Conservation (phyloP, 2,113 vertebrate genomes). For the Strigops habroptila region DNA sequence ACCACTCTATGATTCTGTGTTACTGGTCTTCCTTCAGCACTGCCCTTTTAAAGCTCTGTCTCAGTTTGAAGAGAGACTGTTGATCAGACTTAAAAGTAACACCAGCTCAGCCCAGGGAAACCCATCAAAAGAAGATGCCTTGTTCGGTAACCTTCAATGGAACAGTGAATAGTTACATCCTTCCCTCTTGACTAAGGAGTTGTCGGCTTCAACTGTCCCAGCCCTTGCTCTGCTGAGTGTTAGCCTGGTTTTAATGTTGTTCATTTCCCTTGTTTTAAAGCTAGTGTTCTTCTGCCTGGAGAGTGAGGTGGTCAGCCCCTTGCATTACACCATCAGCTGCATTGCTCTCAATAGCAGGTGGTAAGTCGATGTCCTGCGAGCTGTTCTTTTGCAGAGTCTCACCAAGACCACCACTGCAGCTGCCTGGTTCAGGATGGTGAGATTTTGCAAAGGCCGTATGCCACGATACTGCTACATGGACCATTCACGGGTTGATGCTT, state of each 20-base stretch:
- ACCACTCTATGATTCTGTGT: not conserved
- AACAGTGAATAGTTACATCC: not conserved
- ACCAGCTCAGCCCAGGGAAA: conserved; percentile 27
- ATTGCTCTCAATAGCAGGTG: not conserved
- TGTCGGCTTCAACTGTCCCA: not conserved
- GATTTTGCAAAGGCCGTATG: not conserved
- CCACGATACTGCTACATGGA: not conserved
- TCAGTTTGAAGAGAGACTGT: not conserved
- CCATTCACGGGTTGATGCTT: not conserved
- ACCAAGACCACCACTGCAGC: not conserved
- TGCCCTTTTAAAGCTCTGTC: not conserved
- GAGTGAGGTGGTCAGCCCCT: not conserved
- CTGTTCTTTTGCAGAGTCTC: not conserved
- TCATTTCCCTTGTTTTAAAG: not conserved
- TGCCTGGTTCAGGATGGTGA: not conserved
- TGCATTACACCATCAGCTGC: not conserved
- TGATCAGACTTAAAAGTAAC: conserved; percentile 18
- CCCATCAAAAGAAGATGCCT: not conserved
- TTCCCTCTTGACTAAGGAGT: not conserved
- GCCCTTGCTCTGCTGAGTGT: not conserved
- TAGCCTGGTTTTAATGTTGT: not conserved
- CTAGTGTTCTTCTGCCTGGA: not conserved
- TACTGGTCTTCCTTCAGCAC: not conserved
- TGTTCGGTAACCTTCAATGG: not conserved
- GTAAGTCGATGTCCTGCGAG: not conserved